Base-by-base conservation (phyloP, 2,888 invertebrate genomes). In the Creontiades dilutus region DNA sequence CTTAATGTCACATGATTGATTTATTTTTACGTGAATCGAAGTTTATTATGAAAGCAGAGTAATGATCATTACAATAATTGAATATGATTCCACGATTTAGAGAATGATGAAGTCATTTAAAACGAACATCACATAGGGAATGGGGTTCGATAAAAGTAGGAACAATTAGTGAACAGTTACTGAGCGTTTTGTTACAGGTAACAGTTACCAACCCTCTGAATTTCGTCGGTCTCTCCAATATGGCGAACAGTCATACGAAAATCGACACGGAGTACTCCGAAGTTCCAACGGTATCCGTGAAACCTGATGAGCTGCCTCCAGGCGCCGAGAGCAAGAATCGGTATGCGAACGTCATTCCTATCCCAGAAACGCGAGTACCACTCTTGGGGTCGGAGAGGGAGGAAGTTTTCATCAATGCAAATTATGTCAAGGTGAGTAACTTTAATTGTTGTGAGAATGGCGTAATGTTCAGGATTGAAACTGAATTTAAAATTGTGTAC, bases 271-370 rank as follows among this genome's bases (percentile, higher is more conserved):
- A 98, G 93, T 98, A 97, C 92, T 94, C 95, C 0, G 96, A 96
- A 93, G 96, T 98, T 90, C 97, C 97, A 0, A 96, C 96, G 91
- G 95, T 97, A 57, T 95, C 95, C 0, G 96, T 96, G 0, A 95
- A 96, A 46, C 95, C 96, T 27, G 97, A 97, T 92, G 97, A 98
- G 92, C 95, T 98, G 85, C 98, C 98, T 0, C 94, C 95, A 0
- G 98, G 98, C 0, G 97, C 97, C 91, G 98, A 98, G 93, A 95
- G 96, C 91, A 98, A 98, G 93, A 98, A 99, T 94, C 94, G 97
- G 94, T 99, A 98, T 94, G 97, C 98, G 90, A 98, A 99, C 93
- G 97, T 98, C n/a, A 96, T 98, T 92, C 98, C 98, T 88, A 95
- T 98, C 92, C 98, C 98, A 48, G 98, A 98, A 93, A 98, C 98